phyloP scores from a whole-genome alignment of 2,113 vertebrate genomes.

The Bubo bubo region DNA sequence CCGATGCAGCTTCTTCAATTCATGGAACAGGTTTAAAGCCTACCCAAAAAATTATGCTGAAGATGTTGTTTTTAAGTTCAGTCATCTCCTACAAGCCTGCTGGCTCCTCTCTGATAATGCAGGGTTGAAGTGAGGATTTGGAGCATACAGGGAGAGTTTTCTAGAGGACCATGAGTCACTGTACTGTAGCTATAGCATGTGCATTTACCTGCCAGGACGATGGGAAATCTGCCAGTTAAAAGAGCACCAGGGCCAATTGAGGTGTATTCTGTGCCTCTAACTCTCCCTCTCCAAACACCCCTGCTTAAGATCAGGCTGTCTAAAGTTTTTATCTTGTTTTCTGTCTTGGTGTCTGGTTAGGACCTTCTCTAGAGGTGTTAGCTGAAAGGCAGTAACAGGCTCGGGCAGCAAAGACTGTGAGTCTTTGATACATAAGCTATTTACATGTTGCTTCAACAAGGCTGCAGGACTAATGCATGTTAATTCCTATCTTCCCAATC shows the following conservation, averaged over 20 bases:
- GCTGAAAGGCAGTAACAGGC: not conserved
- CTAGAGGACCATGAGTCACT: not conserved
- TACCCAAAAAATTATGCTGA: not conserved
- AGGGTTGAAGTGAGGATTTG: not conserved
- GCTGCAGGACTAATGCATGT: not conserved
- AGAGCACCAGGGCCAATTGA: not conserved
- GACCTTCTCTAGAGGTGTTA: not conserved
- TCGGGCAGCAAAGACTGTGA: not conserved
- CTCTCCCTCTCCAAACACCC: not conserved
- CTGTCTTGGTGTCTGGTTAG: not conserved
- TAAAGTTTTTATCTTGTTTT: not conserved
- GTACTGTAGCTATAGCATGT: not conserved
- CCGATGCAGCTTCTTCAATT: not conserved
- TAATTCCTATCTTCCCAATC: conserved; percentile 1
- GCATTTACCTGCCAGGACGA: not conserved
- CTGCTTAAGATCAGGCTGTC: not conserved
- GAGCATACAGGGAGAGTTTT: not conserved
- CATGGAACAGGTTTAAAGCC: not conserved
- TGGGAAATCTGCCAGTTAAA: not conserved
- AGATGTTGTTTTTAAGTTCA: not conserved
- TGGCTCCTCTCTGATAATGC: not conserved
- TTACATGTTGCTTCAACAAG: not conserved
- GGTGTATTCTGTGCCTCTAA: not conserved
- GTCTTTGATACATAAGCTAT: not conserved
- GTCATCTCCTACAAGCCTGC: not conserved